Percentiles rank a stretch among this genome's conserved stretches.
Conservation (phyloP, 2,113 vertebrate genomes). For the Dromaius novaehollandiae region DNA sequence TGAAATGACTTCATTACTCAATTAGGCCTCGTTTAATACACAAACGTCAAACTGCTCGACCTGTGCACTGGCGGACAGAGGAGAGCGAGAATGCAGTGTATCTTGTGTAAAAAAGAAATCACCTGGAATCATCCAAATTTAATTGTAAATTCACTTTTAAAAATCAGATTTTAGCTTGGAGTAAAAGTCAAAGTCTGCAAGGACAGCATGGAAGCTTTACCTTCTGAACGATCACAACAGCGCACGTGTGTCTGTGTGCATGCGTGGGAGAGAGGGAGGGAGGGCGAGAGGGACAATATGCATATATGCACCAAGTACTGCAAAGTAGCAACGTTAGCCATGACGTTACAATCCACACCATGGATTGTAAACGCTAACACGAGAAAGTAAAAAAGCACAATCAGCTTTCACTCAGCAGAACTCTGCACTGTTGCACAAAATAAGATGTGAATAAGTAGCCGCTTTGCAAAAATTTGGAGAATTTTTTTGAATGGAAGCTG, state of each 20-base stretch:
- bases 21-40: neutral
- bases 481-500: neutral
- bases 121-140: neutral
- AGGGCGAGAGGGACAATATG: neutral
- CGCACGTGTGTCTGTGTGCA: rapidly evolving
- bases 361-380: neutral
- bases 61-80: neutral
- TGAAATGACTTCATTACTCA: neutral
- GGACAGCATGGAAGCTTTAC: neutral
- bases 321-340: neutral
- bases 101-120: neutral
- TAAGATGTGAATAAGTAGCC: neutral
- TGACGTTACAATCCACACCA: too few species aligned
- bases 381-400: neutral
- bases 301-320: neutral
- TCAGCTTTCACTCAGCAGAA: neutral
- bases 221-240: neutral
- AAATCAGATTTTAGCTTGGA: neutral
- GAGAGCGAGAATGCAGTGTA: neutral
- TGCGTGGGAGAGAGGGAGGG: neutral
- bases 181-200: conserved; percentile 28
- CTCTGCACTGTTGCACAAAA: neutral
- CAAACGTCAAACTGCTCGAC: neutral
- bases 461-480: neutral
- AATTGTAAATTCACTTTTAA: conserved; percentile 34